Evolutionary conservation across 2,113 vertebrate genomes (phyloP).

Genomic region (Egretta garzetta): DNA sequence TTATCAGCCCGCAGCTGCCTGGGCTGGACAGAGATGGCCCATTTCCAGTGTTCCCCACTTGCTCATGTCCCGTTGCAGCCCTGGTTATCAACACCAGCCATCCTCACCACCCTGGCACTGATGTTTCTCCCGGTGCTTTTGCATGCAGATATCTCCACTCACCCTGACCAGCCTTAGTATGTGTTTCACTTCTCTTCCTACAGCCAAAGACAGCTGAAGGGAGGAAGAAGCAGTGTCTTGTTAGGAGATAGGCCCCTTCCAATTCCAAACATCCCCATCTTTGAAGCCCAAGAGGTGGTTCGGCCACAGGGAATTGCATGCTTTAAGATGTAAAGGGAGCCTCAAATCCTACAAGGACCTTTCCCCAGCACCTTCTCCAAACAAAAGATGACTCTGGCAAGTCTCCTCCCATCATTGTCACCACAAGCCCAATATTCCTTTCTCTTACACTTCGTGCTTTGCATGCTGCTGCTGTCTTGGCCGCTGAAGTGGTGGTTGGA

Average conservation of each 20-base stretch:
- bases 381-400: background rate
- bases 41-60: background rate
- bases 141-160: background rate
- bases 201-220: background rate
- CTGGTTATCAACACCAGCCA: background rate
- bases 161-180: background rate
- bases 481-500: background rate
- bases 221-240: background rate
- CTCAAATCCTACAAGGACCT: background rate
- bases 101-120: background rate
- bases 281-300: background rate
- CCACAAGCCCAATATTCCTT: background rate
- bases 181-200: background rate
- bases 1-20: background rate
- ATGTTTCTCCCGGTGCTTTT: background rate
- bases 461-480: background rate
- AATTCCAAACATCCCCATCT: background rate
- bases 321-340: background rate
- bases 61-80: background rate
- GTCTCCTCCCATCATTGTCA: background rate
- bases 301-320: background rate
- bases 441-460: background rate
- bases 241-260: background rate
- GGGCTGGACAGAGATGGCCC: background rate
- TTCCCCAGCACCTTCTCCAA: background rate